phyloP scores from a whole-genome alignment of 2,888 invertebrate species.

The Philereme vetulata region DNA sequence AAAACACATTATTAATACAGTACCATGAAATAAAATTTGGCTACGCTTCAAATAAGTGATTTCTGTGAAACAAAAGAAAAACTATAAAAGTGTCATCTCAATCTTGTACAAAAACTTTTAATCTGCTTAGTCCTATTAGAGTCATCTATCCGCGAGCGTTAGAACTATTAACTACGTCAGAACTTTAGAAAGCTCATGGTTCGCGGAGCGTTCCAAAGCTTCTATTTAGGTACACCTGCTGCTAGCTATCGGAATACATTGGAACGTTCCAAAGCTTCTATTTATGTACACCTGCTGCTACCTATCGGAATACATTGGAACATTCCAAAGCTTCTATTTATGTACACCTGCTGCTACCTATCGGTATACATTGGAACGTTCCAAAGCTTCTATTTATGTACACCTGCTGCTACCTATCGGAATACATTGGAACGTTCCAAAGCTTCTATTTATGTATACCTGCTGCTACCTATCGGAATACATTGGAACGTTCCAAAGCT shows the following conservation, averaged over 20 bases:
- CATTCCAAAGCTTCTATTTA: neutral
- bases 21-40: too few relatives aligned
- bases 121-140: neutral
- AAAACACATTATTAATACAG: too few relatives aligned
- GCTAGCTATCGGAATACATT: conserved; percentile 13
- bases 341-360: conserved; percentile 11
- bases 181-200: neutral
- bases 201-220: neutral
- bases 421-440: conserved; percentile 1
- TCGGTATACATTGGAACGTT: conserved; percentile 10
- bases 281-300: conserved; percentile 8
- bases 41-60: too few relatives aligned
- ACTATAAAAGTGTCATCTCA: too few relatives aligned
- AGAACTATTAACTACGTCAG: neutral
- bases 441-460: neutral
- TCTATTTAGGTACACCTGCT: neutral
- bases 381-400: neutral
- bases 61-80: too few relatives aligned
- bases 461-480: conserved; percentile 15
- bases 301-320: conserved; percentile 12
- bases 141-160: conserved; percentile 20
- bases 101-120: too few relatives aligned
- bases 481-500: conserved; percentile 6
- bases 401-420: conserved; percentile 16
- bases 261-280: conserved; percentile 4